Percentiles rank a stretch among this genome's conserved stretches.
These are phyloP conservation scores for Phrynosoma blainvillii DNA, from an alignment of 2,113 vertebrate species.

Conservation along the genomic window DNA sequence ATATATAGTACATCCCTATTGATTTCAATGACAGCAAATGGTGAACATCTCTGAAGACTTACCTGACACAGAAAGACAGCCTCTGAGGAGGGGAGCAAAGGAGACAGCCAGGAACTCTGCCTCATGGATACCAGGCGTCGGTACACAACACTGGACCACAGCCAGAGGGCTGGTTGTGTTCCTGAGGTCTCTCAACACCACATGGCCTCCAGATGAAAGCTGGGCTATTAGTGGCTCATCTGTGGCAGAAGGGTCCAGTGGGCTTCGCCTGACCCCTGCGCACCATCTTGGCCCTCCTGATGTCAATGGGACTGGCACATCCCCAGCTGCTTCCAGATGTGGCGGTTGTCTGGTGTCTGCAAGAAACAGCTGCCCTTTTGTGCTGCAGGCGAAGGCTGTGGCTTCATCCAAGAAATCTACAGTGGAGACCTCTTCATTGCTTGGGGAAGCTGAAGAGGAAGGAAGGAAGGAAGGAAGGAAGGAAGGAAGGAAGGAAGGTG, in stretches of 20 bases:
- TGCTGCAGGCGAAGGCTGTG: no score
- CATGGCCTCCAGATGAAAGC: conserved; percentile 68
- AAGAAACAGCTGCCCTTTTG: conserved; percentile 23
- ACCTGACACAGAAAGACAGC: conserved; percentile 78
- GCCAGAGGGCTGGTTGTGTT: conserved; percentile 34
- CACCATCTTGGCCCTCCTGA: conserved; percentile 60
- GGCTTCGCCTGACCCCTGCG: conserved; percentile 40
- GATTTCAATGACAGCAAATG: no score
- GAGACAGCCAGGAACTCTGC: conserved; percentile 58
- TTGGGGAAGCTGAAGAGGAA: no score
- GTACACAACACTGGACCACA: conserved; percentile 61
- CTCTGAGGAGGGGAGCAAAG: conserved; percentile 75
- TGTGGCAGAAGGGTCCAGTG: background rate
- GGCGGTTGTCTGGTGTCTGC: conserved; percentile 66
- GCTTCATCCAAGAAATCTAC: no score
- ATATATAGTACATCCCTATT: no score
- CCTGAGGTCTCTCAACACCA: conserved; percentile 74
- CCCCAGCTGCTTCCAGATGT: conserved; percentile 14
- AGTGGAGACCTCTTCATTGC: no score
- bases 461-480: no score
- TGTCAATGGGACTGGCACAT: background rate
- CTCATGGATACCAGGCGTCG: background rate
- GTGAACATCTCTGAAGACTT: background rate
- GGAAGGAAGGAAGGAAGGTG: no score
- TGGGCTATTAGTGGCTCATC: conserved; percentile 59